Percentiles rank a stretch among this genome's conserved stretches.
Evolutionary conservation across 2,888 invertebrate genomes (phyloP).

Genomic region (Icerya purchasi): DNA sequence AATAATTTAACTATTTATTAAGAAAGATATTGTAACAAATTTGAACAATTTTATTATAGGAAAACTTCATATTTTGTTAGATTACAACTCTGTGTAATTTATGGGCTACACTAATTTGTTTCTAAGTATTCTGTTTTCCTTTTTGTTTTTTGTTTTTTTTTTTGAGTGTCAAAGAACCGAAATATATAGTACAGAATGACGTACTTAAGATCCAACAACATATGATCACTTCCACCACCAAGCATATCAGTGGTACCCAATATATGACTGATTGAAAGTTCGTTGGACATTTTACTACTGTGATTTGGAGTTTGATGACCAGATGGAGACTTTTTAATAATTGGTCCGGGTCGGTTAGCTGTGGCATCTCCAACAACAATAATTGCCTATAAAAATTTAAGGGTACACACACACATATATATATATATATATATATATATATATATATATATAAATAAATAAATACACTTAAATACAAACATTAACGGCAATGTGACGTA

Average conservation of each 20-base stretch:
- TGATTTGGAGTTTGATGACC: constrained; percentile 16
- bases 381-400: constrained; percentile 19
- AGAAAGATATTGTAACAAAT: too few relatives aligned
- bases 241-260: constrained; percentile 63
- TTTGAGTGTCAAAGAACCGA: too few relatives aligned
- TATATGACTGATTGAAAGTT: constrained; percentile 64
- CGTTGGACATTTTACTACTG: constrained; percentile 31
- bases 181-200: constrained; percentile 13
- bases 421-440: neutral
- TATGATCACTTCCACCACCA: constrained; percentile 47
- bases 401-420: neutral
- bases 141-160: too few relatives aligned
- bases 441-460: neutral
- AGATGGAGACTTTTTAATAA: constrained; percentile 17
- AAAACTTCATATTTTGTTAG: too few relatives aligned
- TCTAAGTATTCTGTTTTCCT: too few relatives aligned
- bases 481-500: too few relatives aligned
- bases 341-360: constrained; percentile 26
- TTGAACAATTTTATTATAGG: too few relatives aligned
- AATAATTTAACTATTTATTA: too few relatives aligned
- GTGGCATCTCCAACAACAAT: constrained; percentile 63
- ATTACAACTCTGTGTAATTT: too few relatives aligned
- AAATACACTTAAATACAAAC: too few relatives aligned
- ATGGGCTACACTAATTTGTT: too few relatives aligned
- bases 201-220: constrained; percentile 38